These are phyloP conservation scores for Polypterus senegalus DNA, from an alignment of 2,113 vertebrate species.

Conservation along the genomic window DNA sequence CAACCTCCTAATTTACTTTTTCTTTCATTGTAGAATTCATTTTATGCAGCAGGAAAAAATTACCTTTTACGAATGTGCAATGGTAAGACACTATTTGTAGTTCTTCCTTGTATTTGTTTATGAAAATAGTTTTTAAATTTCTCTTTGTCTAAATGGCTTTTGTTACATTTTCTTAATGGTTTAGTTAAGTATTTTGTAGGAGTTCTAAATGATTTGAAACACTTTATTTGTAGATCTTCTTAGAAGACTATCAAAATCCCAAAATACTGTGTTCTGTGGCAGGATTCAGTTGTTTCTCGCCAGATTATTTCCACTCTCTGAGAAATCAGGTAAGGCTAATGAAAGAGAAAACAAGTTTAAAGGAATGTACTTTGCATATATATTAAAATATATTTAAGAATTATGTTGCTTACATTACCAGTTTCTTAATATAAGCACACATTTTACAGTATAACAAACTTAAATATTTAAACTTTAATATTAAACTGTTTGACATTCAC, in stretches of 20 bases:
- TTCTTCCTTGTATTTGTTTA: no score
- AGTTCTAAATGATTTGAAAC: neutral
- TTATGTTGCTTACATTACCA: no score
- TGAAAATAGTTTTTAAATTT: no score
- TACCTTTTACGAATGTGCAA: slow-evolving; percentile 97
- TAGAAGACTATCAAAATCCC: slow-evolving; percentile 89
- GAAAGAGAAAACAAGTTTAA: neutral
- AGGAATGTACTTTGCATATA: neutral
- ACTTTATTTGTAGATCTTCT: slow-evolving; percentile 65
- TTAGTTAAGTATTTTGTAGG: neutral
- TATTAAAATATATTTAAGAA: no score
- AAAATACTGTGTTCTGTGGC: slow-evolving; percentile 96
- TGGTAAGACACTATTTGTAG: slow-evolving; percentile 51
- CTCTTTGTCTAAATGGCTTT: no score
- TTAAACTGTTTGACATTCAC: no score
- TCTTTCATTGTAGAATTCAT: slow-evolving; percentile 63
- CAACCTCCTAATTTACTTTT: neutral
- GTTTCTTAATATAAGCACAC: no score
- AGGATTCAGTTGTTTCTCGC: slow-evolving; percentile 94
- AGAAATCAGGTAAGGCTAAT: slow-evolving; percentile 76
- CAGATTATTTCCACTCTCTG: slow-evolving; percentile 88
- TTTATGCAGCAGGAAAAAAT: slow-evolving; percentile 96
- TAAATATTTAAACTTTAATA: no score
- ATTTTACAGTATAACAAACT: no score
- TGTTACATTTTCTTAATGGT: neutral